phyloP scores from a whole-genome alignment of 2,888 invertebrate genomes.

The Pecten maximus region DNA sequence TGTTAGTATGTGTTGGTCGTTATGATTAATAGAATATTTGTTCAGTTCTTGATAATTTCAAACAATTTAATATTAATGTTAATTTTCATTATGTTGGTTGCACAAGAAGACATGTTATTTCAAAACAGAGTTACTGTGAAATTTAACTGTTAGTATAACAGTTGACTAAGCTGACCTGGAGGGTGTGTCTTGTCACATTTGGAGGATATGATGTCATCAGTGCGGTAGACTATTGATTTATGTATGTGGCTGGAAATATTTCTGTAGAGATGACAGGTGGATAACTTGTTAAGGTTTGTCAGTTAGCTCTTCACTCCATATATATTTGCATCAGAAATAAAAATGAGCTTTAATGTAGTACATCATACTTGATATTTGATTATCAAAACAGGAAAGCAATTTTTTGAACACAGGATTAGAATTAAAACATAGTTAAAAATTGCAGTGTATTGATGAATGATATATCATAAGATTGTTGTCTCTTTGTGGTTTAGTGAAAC shows the following conservation, averaged over 20 bases:
- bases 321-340: background rate
- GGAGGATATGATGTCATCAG: slow-evolving; percentile 18
- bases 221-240: background rate
- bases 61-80: too few relatives aligned
- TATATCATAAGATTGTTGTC: too few relatives aligned
- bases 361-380: background rate
- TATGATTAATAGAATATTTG: too few relatives aligned
- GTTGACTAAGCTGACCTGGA: background rate
- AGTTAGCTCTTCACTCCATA: background rate
- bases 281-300: background rate
- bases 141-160: background rate
- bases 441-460: too few relatives aligned
- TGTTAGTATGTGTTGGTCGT: too few relatives aligned
- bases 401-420: background rate
- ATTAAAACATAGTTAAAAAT: too few relatives aligned
- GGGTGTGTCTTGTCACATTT: slow-evolving; percentile 9
- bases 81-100: too few relatives aligned
- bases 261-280: slow-evolving; percentile 11
- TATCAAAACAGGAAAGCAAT: background rate
- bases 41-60: too few relatives aligned
- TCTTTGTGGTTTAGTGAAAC: too few relatives aligned
- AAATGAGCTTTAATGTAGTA: background rate
- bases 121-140: too few relatives aligned
- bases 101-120: too few relatives aligned
- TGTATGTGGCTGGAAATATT: background rate